Percentiles rank a stretch among this genome's conserved stretches.
These are phyloP conservation scores for Brachystomella parvula DNA, from an alignment of 1,140 invertebrate genomes.

Conservation along the genomic window DNA sequence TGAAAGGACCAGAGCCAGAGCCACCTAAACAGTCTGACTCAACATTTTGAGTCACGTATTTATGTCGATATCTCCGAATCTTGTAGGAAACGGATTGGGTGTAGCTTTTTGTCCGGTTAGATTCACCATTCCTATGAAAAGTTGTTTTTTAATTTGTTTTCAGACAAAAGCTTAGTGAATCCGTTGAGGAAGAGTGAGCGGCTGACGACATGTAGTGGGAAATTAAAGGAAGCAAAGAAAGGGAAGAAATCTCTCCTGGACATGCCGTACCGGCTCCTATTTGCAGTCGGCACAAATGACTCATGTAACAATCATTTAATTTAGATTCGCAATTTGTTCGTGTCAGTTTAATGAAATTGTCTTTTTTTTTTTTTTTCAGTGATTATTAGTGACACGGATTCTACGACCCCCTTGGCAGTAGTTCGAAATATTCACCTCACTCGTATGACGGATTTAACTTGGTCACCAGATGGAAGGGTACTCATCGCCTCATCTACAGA, in stretches of 20 bases:
- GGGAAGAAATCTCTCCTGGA: slow-evolving; percentile 30
- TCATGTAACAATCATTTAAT: slow-evolving; percentile 54
- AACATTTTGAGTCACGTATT: too few species aligned
- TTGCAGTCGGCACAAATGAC: slow-evolving; percentile 80
- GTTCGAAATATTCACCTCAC: slow-evolving; percentile 91
- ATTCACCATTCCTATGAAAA: not conserved
- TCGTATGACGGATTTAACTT: slow-evolving; percentile 79
- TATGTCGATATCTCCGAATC: too few species aligned
- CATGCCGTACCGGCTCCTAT: slow-evolving; percentile 74
- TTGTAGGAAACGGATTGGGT: too few species aligned
- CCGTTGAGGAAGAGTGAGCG: slow-evolving; percentile 28
- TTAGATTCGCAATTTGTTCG: not conserved
- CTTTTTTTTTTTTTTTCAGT: slow-evolving; percentile 17
- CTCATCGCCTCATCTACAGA: slow-evolving; percentile 86
- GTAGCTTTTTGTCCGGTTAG: too few species aligned
- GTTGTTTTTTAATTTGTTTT: slow-evolving; percentile 13
- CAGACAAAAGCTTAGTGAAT: slow-evolving; percentile 22
- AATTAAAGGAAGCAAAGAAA: slow-evolving; percentile 10
- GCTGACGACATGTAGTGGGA: slow-evolving; percentile 26
- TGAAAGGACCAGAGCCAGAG: too few species aligned
- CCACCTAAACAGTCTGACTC: too few species aligned
- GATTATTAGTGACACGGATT: slow-evolving; percentile 73
- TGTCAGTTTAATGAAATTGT: not conserved
- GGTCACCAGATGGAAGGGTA: slow-evolving; percentile 76
- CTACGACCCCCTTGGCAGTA: slow-evolving; percentile 64